Percentiles rank a stretch among this genome's conserved stretches.
Conservation (phyloP, 1,140 invertebrate genomes). For the Bombus sylvicola region DNA sequence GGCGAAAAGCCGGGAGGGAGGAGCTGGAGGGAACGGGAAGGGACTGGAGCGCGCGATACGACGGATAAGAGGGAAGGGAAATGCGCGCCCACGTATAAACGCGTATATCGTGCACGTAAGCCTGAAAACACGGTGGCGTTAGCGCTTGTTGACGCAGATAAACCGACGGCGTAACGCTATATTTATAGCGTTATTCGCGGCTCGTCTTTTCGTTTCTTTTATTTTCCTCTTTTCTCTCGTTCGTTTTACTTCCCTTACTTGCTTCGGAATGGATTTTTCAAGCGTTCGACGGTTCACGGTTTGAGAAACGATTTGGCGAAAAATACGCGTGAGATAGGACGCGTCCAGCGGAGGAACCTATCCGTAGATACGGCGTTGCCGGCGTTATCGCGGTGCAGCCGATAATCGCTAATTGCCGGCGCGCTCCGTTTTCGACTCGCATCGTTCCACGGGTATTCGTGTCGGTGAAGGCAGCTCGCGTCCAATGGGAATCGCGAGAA, state of each 20-base stretch:
- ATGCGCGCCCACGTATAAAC: conserved; percentile 57
- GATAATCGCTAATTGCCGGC: conserved; percentile 19
- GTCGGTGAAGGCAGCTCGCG: too few species aligned
- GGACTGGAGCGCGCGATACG: conserved; percentile 11
- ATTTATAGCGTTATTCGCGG: conserved; percentile 53
- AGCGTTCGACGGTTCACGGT: not conserved
- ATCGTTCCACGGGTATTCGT: not conserved
- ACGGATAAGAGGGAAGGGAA: conserved; percentile 49
- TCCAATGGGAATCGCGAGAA: not conserved
- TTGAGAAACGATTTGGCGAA: not conserved
- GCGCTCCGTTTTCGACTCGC: not conserved
- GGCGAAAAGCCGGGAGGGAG: not conserved
- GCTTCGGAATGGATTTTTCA: conserved; percentile 41
- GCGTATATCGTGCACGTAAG: conserved; percentile 62
- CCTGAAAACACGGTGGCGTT: conserved; percentile 60
- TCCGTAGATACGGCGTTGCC: not conserved
- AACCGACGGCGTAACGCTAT: conserved; percentile 60
- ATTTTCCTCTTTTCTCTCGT: not conserved
- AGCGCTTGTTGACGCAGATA: conserved; percentile 67
- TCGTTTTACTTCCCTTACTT: rapidly evolving
- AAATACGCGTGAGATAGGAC: not conserved
- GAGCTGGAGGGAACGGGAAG: not conserved
- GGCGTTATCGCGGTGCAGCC: not conserved
- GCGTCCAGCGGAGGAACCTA: not conserved
- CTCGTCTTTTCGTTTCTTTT: too few species aligned